These are phyloP conservation scores for Cottoperca gobio DNA, from an alignment of 2,797 vertebrate genomes.

Conservation along the genomic window DNA sequence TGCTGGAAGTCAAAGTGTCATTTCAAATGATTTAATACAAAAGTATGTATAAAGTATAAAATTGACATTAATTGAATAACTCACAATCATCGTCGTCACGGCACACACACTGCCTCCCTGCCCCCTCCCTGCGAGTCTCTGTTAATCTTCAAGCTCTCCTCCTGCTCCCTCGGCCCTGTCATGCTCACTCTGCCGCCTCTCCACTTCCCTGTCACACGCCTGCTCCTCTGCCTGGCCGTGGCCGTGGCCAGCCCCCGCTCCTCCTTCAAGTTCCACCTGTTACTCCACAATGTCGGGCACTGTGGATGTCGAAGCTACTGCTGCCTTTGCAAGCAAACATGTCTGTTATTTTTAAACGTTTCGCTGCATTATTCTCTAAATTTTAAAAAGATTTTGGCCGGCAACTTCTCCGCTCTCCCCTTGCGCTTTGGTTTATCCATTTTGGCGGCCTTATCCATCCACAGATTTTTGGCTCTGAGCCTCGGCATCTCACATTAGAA, in stretches of 20 bases:
- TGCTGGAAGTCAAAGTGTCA: too few relatives aligned
- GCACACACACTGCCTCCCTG: neutral
- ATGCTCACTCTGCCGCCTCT: neutral
- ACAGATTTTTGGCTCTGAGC: neutral
- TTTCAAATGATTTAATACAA: too few relatives aligned
- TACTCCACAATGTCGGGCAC: neutral
- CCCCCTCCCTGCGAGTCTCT: neutral
- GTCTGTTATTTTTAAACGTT: neutral
- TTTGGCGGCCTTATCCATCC: neutral
- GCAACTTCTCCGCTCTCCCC: fast-evolving
- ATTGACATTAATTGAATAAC: neutral
- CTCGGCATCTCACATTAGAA: neutral
- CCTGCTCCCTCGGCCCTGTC: neutral
- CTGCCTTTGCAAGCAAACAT: neutral
- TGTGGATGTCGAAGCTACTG: neutral
- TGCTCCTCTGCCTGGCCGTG: neutral
- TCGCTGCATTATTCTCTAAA: neutral
- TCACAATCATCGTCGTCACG: neutral
- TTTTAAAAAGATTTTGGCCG: neutral
- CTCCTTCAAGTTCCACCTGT: neutral
- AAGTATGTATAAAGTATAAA: too few relatives aligned
- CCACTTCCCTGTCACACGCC: neutral
- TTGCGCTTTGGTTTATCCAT: neutral
- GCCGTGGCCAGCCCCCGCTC: neutral
- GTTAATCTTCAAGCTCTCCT: neutral